A percentile compares a stretch with the other conserved stretches of the same genome.
These are phyloP conservation scores for Selene dorsalis DNA, from an alignment of 2,797 vertebrate genomes.

Conservation along the genomic window DNA sequence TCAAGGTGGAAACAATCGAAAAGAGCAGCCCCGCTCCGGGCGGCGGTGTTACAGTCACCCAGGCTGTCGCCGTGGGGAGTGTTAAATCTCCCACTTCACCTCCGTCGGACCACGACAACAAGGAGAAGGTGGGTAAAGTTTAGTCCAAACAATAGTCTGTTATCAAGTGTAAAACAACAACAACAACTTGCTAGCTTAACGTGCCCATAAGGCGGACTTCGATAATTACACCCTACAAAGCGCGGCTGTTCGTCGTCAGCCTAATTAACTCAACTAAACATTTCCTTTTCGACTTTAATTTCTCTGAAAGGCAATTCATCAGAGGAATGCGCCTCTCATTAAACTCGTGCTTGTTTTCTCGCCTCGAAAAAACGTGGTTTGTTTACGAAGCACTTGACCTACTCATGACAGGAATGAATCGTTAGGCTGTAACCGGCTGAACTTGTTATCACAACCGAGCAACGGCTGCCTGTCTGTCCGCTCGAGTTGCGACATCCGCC, in stretches of 20 bases:
- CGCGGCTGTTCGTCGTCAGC: accelerated
- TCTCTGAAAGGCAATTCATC: background rate
- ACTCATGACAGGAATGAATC: conserved; percentile 44
- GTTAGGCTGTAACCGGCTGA: conserved; percentile 71
- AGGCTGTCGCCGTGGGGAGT: conserved; percentile 69
- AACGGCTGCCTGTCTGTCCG: conserved; percentile 58
- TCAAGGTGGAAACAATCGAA: conserved; percentile 90
- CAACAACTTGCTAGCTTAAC: conserved; percentile 14
- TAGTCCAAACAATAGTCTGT: background rate
- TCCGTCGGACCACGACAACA: conserved; percentile 82
- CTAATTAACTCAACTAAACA: background rate
- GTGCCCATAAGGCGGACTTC: background rate
- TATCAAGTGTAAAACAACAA: background rate
- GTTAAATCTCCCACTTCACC: conserved; percentile 85
- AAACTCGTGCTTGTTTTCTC: accelerated
- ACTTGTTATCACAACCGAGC: conserved; percentile 72
- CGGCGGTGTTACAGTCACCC: conserved; percentile 75
- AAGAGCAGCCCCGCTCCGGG: conserved; percentile 84
- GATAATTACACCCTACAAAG: background rate
- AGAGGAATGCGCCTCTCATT: background rate
- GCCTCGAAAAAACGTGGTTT: background rate
- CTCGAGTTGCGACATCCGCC: conserved; percentile 69
- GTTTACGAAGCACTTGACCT: conserved; percentile 36
- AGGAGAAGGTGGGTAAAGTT: conserved; percentile 86
- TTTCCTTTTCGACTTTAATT: background rate